phyloP scores from a whole-genome alignment of 2,888 invertebrate genomes.

The Clistopyga incitator region DNA sequence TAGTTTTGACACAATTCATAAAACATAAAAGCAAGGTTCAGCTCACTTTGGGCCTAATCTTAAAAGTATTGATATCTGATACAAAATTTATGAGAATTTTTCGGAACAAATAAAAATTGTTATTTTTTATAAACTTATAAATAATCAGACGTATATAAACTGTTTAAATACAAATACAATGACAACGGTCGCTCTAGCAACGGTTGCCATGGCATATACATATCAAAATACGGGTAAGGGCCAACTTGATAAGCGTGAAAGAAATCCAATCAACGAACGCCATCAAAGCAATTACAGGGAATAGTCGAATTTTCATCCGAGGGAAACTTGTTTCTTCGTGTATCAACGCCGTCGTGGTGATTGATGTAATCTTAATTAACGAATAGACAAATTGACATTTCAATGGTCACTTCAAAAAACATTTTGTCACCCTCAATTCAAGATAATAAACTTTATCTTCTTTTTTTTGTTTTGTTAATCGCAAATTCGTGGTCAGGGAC shows the following conservation, averaged over 20 bases:
- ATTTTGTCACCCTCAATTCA: background rate
- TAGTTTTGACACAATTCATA: no score
- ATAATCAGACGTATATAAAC: no score
- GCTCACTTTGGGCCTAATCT: no score
- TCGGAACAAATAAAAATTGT: no score
- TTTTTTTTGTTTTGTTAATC: background rate
- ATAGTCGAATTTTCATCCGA: background rate
- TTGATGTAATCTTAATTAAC: background rate
- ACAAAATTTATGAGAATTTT: no score
- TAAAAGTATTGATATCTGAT: no score
- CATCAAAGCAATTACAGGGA: constrained; percentile 10
- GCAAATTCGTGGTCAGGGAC: background rate
- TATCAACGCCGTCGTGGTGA: background rate
- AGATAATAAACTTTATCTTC: background rate
- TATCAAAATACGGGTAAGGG: no score
- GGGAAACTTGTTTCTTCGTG: background rate
- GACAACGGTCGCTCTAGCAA: no score
- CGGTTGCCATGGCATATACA: no score
- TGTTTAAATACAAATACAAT: no score
- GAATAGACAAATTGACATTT: background rate
- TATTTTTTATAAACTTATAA: no score
- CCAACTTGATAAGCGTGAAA: background rate
- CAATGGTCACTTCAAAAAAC: background rate
- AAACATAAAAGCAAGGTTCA: no score
- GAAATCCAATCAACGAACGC: constrained; percentile 41